phyloP scores from a whole-genome alignment of 2,888 invertebrate species.

The Alsophila aescularia region DNA sequence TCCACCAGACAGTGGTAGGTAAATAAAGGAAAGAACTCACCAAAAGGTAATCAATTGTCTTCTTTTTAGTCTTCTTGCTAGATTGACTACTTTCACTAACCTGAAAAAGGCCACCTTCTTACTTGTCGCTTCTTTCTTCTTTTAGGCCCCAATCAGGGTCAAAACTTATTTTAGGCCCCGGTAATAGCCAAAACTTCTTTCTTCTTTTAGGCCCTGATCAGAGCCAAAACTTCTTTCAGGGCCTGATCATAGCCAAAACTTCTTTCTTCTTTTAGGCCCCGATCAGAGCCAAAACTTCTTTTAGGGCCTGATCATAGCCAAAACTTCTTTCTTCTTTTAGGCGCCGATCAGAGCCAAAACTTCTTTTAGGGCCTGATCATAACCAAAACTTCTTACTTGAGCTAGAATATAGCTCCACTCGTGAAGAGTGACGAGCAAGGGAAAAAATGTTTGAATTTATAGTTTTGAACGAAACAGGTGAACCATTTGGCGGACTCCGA shows the following conservation, averaged over 20 bases:
- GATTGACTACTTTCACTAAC: too few relatives aligned
- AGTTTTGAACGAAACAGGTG: slow-evolving; percentile 49
- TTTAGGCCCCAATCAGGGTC: not conserved
- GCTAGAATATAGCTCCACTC: slow-evolving; percentile 48
- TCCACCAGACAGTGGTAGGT: too few relatives aligned
- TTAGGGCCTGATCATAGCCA: not conserved
- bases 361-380: not conserved
- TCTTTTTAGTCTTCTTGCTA: too few relatives aligned
- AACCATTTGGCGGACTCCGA: slow-evolving; percentile 68
- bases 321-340: not conserved
- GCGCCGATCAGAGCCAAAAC: not conserved
- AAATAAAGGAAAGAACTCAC: too few relatives aligned
- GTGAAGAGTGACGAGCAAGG: slow-evolving; percentile 47
- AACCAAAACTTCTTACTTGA: slow-evolving; percentile 11
- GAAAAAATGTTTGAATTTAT: slow-evolving; percentile 4
- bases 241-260: too few relatives aligned
- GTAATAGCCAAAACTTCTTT: too few relatives aligned
- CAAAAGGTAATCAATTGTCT: too few relatives aligned
- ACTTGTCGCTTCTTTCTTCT: not conserved
- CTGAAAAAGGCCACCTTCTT: too few relatives aligned
- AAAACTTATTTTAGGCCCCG: not conserved
- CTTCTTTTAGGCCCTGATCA: not conserved
- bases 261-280: not conserved
- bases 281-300: too few relatives aligned
- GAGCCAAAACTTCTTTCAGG: too few relatives aligned